phyloP scores from a whole-genome alignment of 2,797 vertebrate species.

The Eulemur mongoz region DNA sequence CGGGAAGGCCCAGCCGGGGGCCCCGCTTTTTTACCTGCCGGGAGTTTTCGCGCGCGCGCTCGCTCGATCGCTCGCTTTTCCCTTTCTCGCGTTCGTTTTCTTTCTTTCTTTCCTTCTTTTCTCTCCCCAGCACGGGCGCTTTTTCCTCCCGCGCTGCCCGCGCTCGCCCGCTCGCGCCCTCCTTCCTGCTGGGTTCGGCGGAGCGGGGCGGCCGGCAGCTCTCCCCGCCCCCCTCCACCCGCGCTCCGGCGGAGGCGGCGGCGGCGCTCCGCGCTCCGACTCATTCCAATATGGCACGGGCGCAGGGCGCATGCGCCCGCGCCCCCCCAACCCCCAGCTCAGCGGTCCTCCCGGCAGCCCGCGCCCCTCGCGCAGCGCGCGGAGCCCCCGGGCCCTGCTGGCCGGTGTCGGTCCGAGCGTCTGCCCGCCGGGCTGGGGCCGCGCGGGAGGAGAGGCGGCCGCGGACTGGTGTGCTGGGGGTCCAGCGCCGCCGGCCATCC shows the following conservation, averaged over 20 bases:
- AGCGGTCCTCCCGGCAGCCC: conserved; percentile 73
- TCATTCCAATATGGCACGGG: conserved; percentile 98
- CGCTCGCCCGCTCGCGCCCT: conserved; percentile 73
- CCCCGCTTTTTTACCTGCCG: conserved; percentile 90
- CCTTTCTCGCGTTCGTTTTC: conserved; percentile 78
- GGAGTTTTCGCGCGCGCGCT: conserved; percentile 89
- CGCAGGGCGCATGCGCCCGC: conserved; percentile 85
- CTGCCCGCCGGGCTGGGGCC: neutral
- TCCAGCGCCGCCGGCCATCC: neutral
- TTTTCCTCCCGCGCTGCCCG: conserved; percentile 64
- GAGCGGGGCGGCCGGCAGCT: conserved; percentile 79
- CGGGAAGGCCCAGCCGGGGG: conserved; percentile 85
- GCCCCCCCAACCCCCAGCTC: conserved; percentile 70
- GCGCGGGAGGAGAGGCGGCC: neutral
- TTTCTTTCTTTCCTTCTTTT: conserved; percentile 89
- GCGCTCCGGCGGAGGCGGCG: conserved; percentile 81
- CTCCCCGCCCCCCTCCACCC: conserved; percentile 82
- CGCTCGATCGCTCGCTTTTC: neutral
- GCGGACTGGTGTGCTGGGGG: neutral
- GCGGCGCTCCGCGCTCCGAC: conserved; percentile 93
- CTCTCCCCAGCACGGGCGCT: conserved; percentile 70
- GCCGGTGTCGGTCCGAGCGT: neutral
- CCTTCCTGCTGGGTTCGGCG: conserved; percentile 74
- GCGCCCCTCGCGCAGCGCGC: conserved; percentile 62
- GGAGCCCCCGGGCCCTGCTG: conserved; percentile 31